These are phyloP conservation scores for Psococerastis gibbosa DNA, from an alignment of 2,888 invertebrate genomes.

Conservation along the genomic window DNA sequence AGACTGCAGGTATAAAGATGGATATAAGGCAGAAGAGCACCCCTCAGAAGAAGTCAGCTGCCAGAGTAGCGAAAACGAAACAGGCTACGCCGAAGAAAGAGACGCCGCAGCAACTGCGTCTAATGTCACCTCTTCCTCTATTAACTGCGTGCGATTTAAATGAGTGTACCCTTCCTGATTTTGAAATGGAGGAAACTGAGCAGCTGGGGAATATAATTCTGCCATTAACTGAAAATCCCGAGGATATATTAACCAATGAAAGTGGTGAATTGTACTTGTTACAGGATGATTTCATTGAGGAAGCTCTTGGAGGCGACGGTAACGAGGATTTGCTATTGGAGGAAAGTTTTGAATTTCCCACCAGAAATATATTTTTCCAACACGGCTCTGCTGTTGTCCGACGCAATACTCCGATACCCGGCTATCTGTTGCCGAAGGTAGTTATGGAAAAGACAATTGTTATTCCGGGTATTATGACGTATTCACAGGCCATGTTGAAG, in stretches of 20 bases:
- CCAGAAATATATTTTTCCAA: not conserved
- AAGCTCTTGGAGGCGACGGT: not conserved
- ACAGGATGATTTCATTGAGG: slow-evolving; percentile 6
- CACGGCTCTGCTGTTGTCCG: not conserved
- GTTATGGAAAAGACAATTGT: not conserved
- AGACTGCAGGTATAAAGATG: not conserved
- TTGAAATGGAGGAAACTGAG: not conserved
- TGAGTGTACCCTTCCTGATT: not conserved
- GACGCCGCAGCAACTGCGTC: no score
- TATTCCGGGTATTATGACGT: not conserved
- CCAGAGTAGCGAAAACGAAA: not conserved
- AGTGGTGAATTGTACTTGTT: slow-evolving; percentile 5
- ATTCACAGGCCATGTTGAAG: not conserved
- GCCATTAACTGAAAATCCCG: slow-evolving; percentile 1
- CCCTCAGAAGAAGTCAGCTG: not conserved
- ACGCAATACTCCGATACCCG: not conserved
- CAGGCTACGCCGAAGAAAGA: not conserved
- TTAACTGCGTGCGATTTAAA: no score
- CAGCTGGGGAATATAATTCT: slow-evolving; percentile 3
- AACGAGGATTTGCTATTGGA: not conserved
- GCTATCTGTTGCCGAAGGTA: not conserved
- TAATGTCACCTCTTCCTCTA: no score
- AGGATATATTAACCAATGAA: slow-evolving; percentile 6
- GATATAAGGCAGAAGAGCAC: not conserved
- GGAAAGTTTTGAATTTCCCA: not conserved